These are phyloP conservation scores for Stegodyphus mimosarum DNA, from an alignment of 1,140 invertebrate genomes.

Conservation along the genomic window DNA sequence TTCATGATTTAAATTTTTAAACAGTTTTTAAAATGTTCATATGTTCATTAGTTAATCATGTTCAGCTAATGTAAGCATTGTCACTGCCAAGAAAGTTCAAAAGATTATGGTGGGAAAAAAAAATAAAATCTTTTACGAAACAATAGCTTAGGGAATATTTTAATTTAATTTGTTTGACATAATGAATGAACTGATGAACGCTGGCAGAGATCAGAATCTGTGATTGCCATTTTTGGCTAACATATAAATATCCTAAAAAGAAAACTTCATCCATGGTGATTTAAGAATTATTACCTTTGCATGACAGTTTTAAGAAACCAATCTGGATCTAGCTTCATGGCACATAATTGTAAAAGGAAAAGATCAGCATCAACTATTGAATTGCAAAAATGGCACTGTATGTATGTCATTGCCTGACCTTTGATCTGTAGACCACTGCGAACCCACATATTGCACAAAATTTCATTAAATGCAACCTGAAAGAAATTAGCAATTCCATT, in stretches of 20 bases:
- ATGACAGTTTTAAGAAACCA: constrained; percentile 87
- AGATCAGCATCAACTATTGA: constrained; percentile 98
- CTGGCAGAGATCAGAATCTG: too few relatives aligned
- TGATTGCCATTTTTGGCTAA: too few relatives aligned
- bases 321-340: constrained; percentile 85
- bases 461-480: constrained; percentile 94
- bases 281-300: constrained; percentile 79
- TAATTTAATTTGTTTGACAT: too few relatives aligned
- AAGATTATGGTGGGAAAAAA: background rate
- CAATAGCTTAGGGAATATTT: too few relatives aligned
- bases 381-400: constrained; percentile 98
- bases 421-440: constrained; percentile 97
- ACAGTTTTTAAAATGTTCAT: too few relatives aligned
- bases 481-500: constrained; percentile 57
- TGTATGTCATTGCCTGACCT: constrained; percentile 98
- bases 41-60: too few relatives aligned
- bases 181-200: too few relatives aligned
- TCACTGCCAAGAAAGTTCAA: background rate
- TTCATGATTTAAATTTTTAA: too few relatives aligned
- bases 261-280: background rate
- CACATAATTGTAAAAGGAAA: constrained; percentile 92
- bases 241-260: too few relatives aligned
- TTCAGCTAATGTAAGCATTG: background rate
- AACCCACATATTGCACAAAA: constrained; percentile 93
- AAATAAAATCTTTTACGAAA: background rate